These are phyloP conservation scores for Cyphomyrus discorhynchus DNA, from an alignment of 2,113 vertebrate species.

Conservation along the genomic window DNA sequence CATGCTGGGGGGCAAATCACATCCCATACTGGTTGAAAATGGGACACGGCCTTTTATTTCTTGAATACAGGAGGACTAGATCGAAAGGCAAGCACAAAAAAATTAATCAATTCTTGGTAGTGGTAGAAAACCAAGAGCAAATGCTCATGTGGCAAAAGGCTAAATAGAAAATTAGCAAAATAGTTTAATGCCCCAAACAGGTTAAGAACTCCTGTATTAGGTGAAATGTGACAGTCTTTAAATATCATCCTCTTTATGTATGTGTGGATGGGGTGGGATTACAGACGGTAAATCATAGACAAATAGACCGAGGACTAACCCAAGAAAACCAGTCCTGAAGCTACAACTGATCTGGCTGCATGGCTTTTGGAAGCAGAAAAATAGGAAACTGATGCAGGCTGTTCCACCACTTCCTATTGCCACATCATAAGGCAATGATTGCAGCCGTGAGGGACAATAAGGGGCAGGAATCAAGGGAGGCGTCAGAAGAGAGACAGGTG, in stretches of 20 bases:
- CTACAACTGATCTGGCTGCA: not conserved
- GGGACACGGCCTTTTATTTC: not conserved
- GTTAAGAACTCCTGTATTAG: not conserved
- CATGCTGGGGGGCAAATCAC: no score
- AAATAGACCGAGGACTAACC: not conserved
- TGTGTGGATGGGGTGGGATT: not conserved
- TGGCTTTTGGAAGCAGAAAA: not conserved
- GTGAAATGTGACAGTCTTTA: not conserved
- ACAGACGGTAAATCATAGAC: not conserved
- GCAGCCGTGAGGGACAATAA: not conserved
- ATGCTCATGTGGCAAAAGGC: not conserved
- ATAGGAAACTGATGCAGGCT: not conserved
- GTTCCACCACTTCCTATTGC: not conserved
- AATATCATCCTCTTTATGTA: not conserved
- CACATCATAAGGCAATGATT: not conserved
- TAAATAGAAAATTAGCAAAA: not conserved
- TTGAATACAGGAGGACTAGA: not conserved
- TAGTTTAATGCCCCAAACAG: not conserved
- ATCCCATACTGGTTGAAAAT: not conserved
- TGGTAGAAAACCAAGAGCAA: not conserved
- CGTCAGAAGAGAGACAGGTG: not conserved
- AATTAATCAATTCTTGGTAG: not conserved
- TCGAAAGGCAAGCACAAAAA: not conserved
- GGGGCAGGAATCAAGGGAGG: not conserved
- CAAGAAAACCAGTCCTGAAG: not conserved